Conservation (phyloP, 2,888 invertebrate species). For the Lasioglossum lativentre region DNA sequence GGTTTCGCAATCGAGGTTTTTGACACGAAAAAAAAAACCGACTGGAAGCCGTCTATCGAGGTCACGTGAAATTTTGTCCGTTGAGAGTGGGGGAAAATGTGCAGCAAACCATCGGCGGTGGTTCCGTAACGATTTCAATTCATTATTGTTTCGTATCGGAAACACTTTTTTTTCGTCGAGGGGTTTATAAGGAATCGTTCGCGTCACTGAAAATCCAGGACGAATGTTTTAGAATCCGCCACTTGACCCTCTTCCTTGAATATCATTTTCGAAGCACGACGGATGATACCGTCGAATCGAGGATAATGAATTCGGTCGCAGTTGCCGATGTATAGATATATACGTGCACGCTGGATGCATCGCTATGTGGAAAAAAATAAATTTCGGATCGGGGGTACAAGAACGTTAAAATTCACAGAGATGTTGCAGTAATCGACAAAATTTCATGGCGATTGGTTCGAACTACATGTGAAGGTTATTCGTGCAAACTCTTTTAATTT, state of each 20-base stretch:
- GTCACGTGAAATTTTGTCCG: background rate
- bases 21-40: background rate
- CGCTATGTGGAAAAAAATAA: slow-evolving; percentile 43
- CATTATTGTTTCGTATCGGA: background rate
- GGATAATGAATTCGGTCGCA: slow-evolving; percentile 31
- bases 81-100: background rate
- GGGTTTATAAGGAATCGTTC: background rate
- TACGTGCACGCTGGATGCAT: slow-evolving; percentile 15
- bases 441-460: background rate
- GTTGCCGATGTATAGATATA: background rate
- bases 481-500: too few relatives aligned
- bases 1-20: background rate
- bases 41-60: background rate
- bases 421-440: background rate
- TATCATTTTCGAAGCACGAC: slow-evolving; percentile 29
- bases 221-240: slow-evolving; percentile 13
- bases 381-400: slow-evolving; percentile 22
- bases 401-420: slow-evolving; percentile 23
- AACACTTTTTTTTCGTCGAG: background rate
- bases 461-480: too few relatives aligned
- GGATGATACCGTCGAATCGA: slow-evolving; percentile 5
- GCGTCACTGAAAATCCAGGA: slow-evolving; percentile 18
- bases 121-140: background rate
- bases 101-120: background rate
- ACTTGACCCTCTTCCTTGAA: slow-evolving; percentile 30